phyloP scores from a whole-genome alignment of 2,888 invertebrate species.

The Trichogramma dendrolimi region DNA sequence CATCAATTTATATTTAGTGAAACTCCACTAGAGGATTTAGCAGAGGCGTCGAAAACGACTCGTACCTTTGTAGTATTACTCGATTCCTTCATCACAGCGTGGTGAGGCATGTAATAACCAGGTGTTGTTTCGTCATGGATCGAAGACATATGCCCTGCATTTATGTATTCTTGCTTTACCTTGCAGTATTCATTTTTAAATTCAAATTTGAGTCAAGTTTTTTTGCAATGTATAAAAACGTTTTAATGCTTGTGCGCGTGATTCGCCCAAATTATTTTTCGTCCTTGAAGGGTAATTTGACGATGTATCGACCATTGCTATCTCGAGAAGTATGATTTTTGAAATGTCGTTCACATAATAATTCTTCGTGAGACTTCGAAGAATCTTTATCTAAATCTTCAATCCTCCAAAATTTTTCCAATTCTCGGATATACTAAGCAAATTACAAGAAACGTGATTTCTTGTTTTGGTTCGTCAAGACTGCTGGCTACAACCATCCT shows the following conservation, averaged over 20 bases:
- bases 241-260: conserved; percentile 4
- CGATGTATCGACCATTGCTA: background rate
- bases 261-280: conserved; percentile 7
- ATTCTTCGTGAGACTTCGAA: background rate
- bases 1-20: conserved; percentile 9
- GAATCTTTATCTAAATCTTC: background rate
- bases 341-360: conserved; percentile 11
- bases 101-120: conserved; percentile 36
- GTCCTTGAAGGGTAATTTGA: conserved; percentile 5
- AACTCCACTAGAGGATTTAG: conserved; percentile 11
- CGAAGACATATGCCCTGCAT: conserved; percentile 11
- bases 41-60: conserved; percentile 40
- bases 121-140: background rate
- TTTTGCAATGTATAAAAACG: conserved; percentile 10
- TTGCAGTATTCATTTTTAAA: conserved; percentile 2
- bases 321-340: background rate
- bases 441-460: conserved; percentile 5
- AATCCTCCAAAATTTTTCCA: background rate
- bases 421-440: background rate
- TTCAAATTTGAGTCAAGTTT: background rate
- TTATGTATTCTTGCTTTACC: conserved; percentile 14
- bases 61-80: conserved; percentile 37
- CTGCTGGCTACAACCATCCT: conserved; percentile 24
- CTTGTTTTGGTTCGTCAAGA: background rate
- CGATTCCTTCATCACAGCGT: conserved; percentile 32